A percentile compares a stretch with the other conserved stretches of the same genome.
phyloP scores from a whole-genome alignment of 2,797 vertebrate genomes.

The Phalanger gymnotis region DNA sequence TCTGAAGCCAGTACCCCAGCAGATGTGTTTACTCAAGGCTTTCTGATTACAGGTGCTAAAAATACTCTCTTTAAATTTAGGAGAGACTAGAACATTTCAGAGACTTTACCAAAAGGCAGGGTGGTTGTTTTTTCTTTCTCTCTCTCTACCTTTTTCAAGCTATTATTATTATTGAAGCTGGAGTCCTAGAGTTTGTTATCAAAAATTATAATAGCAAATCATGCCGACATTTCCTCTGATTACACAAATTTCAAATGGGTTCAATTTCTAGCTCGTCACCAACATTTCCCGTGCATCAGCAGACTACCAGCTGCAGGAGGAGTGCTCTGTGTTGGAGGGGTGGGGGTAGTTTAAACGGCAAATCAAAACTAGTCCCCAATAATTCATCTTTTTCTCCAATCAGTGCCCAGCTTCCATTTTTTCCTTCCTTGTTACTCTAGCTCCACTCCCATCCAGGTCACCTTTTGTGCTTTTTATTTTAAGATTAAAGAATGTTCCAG shows the following conservation, averaged over 20 bases:
- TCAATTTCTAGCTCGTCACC: slow-evolving; percentile 74
- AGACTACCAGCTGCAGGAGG: slow-evolving; percentile 81
- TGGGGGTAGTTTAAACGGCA: slow-evolving; percentile 61
- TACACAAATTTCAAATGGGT: slow-evolving; percentile 80
- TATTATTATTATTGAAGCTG: slow-evolving; percentile 79
- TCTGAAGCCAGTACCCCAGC: slow-evolving; percentile 71
- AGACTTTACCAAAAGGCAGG: slow-evolving; percentile 76
- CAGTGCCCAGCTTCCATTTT: slow-evolving; percentile 42
- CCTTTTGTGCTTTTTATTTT: neutral
- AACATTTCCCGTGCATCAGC: slow-evolving; percentile 79
- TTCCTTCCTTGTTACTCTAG: slow-evolving; percentile 43
- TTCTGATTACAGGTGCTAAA: slow-evolving; percentile 84
- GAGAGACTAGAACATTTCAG: slow-evolving; percentile 76
- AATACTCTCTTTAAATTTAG: slow-evolving; percentile 85
- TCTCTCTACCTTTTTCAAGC: slow-evolving; percentile 73
- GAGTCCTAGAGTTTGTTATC: slow-evolving; percentile 84
- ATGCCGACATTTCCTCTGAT: slow-evolving; percentile 84
- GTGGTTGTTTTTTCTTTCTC: slow-evolving; percentile 67
- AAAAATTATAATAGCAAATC: slow-evolving; percentile 86
- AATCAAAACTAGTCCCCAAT: slow-evolving; percentile 57
- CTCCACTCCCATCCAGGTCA: neutral
- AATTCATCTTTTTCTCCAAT: slow-evolving; percentile 58
- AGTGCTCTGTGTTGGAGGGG: neutral
- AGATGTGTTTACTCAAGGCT: slow-evolving; percentile 82
- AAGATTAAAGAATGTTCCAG: neutral